Percentiles rank a stretch among this genome's conserved stretches.
Evolutionary conservation across 2,888 invertebrate genomes (phyloP).

Genomic region (Rhogogaster chlorosoma): DNA sequence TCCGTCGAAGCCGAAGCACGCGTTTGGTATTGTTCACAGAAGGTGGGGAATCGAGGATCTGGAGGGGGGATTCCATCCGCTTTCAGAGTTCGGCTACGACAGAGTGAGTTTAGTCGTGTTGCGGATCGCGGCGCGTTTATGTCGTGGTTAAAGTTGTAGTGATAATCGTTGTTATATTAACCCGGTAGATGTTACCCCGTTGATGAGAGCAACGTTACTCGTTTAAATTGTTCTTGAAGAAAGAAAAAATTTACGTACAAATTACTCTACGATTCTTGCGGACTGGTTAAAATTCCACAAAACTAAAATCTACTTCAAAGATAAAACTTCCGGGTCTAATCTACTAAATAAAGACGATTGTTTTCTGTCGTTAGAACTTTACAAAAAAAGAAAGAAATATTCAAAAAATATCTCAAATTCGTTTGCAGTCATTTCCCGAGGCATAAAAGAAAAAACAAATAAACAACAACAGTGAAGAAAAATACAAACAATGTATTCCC

Average conservation of each 20-base stretch:
- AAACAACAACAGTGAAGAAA: not conserved
- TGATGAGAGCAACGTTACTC: not conserved
- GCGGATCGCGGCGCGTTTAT: conserved; percentile 70
- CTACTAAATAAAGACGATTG: not conserved
- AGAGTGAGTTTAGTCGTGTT: conserved; percentile 67
- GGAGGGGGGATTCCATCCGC: conserved; percentile 7
- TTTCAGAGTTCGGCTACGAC: conserved; percentile 56
- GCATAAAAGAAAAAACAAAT: not conserved
- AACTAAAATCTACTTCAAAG: not conserved
- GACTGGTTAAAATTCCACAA: not conserved
- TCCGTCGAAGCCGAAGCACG: conserved; percentile 31
- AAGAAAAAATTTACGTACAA: not conserved
- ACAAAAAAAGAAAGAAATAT: not conserved
- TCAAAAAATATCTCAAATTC: not conserved
- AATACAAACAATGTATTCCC: not conserved
- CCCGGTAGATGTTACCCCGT: not conserved
- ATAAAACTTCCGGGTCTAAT: not conserved
- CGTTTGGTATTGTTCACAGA: conserved; percentile 34
- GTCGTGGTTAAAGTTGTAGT: conserved; percentile 52
- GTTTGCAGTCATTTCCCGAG: not conserved
- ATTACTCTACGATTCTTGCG: not conserved
- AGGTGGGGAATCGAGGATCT: conserved; percentile 55
- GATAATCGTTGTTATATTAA: not conserved
- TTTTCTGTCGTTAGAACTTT: not conserved
- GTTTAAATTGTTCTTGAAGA: not conserved